A percentile compares a stretch with the other conserved stretches of the same genome.
Evolutionary conservation across 2,888 invertebrate species (phyloP).

Genomic region (Ametastegia equiseti): DNA sequence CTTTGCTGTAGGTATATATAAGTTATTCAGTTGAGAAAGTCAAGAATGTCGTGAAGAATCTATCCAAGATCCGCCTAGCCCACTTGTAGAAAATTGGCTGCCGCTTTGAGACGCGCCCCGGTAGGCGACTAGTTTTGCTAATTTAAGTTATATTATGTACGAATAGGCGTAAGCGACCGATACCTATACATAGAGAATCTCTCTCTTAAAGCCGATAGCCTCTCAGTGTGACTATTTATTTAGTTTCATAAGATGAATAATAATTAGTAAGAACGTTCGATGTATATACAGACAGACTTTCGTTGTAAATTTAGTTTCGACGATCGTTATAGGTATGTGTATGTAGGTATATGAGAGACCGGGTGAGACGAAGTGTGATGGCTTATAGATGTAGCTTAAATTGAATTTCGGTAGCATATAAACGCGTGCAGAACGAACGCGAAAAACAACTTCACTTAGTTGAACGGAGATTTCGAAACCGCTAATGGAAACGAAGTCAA

Average conservation of each 20-base stretch:
- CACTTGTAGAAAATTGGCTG: conserved; percentile 61
- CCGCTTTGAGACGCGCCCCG: neutral
- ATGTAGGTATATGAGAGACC: too few species aligned
- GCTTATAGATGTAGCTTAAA: too few species aligned
- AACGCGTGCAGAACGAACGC: neutral
- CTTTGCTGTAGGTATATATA: conserved; percentile 1
- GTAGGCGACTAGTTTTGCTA: conserved; percentile 40
- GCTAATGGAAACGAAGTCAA: conserved; percentile 32
- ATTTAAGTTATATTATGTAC: conserved; percentile 42
- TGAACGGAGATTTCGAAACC: conserved; percentile 32
- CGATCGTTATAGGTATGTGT: too few species aligned
- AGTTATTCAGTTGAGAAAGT: conserved; percentile 67
- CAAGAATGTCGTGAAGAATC: conserved; percentile 64
- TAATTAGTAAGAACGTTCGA: conserved; percentile 50
- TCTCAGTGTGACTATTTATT: conserved; percentile 52
- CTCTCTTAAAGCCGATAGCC: conserved; percentile 32
- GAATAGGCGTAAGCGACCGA: neutral
- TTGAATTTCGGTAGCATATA: neutral
- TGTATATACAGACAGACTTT: neutral
- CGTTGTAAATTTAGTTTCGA: neutral
- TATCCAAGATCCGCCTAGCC: conserved; percentile 64
- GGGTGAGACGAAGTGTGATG: too few species aligned
- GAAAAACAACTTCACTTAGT: conserved; percentile 17
- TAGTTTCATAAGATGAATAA: conserved; percentile 57
- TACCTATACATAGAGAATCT: neutral